Evolutionary conservation across 2,113 vertebrate genomes (phyloP), one percentile per base, ranked within the genome.

Genomic region (Uria aalge): DNA sequence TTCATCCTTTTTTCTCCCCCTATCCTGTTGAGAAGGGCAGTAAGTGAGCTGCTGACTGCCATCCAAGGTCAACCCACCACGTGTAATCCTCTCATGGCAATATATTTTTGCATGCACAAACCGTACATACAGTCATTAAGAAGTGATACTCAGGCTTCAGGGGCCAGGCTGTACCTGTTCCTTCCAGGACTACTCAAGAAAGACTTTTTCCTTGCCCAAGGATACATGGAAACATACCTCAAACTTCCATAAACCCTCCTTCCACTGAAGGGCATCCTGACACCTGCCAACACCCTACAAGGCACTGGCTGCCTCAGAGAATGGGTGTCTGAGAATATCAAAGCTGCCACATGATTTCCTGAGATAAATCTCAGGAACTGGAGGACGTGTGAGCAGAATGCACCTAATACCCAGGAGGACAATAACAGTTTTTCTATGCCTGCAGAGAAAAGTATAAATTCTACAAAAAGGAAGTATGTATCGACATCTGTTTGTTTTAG

Each of bases 401-500:
- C 18, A 56, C 12, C 0, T 5, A 64, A 53, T 32, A 71, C 15
- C 21, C 0, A 0, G 17, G 30, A 90, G 21, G 30, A 71, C 38
- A 77, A 11, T 45, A 55, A 62, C 8, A 41, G 15, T 8, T 66
- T 92, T 92, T 67, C 15, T 56, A 4, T 38, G 4, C 8, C 36
- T 84, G 24, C 36, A 73, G 26, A 73, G 38, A 68, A 71, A 60
- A 71, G 14, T 16, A 38, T 2, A 56, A 79, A 55, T 63, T 85
- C 63, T 40, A 74, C 32, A 20, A 72, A 82, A 87, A 87, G 3
- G 8, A 80, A 57, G 17, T 5, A 67, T 2, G 0, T 48, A 26
- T 15, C 32, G 62, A 21, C 1, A 1, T 9, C 29, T 62, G 19
- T 14, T 72, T 63, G 34, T 5, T 74, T 76, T 36, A 62, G 20